Evolutionary conservation across 2,888 invertebrate genomes (phyloP).

Genomic region (Ectemnius lituratus): DNA sequence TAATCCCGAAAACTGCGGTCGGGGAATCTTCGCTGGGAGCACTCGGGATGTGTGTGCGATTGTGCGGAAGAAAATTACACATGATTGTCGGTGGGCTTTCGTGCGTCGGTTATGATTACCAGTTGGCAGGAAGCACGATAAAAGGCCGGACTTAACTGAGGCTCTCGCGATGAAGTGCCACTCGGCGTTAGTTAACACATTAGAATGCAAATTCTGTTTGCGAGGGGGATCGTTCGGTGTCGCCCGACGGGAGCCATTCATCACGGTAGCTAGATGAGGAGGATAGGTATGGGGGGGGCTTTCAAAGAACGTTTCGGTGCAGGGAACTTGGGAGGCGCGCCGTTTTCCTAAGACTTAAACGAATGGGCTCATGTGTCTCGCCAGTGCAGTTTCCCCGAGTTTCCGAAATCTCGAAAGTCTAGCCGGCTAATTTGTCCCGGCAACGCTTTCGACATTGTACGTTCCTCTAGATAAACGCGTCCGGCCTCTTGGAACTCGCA

Average conservation of each 20-base stretch:
- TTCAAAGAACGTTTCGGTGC: conserved; percentile 42
- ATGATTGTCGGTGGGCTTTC: too few species aligned
- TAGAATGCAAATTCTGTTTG: conserved; percentile 57
- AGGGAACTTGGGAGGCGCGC: conserved; percentile 30
- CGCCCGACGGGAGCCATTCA: conserved; percentile 51
- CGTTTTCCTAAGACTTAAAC: conserved; percentile 46
- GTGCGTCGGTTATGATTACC: conserved; percentile 4
- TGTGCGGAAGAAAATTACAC: too few species aligned
- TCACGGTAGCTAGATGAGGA: conserved; percentile 45
- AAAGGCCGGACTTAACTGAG: conserved; percentile 5
- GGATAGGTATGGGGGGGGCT: conserved; percentile 41
- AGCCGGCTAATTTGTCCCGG: conserved; percentile 46
- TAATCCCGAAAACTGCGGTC: neutral
- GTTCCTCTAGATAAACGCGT: conserved; percentile 42
- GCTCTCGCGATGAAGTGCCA: conserved; percentile 35
- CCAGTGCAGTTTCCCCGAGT: conserved; percentile 23
- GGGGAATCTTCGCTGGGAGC: neutral
- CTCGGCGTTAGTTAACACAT: conserved; percentile 51
- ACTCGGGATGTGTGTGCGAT: too few species aligned
- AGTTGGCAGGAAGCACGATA: neutral
- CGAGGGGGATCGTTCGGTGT: conserved; percentile 46
- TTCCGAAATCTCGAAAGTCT: conserved; percentile 53
- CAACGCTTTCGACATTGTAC: conserved; percentile 38
- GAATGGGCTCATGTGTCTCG: conserved; percentile 45
- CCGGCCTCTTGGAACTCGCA: conserved; percentile 28